These are phyloP conservation scores for Drosophila prostipennis DNA, from an alignment of 2,888 invertebrate species.

Conservation along the genomic window DNA sequence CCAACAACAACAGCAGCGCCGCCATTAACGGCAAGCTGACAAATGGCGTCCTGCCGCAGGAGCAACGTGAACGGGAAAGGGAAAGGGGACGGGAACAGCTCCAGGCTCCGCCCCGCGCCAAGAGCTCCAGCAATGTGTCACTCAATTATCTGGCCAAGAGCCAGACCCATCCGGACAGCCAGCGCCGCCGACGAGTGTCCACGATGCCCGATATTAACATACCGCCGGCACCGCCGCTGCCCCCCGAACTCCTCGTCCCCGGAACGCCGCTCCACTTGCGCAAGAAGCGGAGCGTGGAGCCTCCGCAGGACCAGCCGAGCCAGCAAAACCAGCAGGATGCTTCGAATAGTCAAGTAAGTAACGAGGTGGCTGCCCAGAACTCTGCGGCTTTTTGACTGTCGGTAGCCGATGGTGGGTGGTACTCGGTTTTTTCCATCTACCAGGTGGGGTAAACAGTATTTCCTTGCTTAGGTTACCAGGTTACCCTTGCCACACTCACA, in stretches of 20 bases:
- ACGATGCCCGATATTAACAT: conserved; percentile 72
- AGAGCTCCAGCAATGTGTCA: conserved; percentile 65
- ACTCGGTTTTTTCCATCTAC: not conserved
- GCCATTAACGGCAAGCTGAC: conserved; percentile 36
- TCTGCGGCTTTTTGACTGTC: conserved; percentile 13
- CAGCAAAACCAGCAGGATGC: conserved; percentile 10
- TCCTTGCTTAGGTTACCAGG: no score
- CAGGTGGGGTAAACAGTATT: no score
- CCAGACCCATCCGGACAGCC: conserved; percentile 34
- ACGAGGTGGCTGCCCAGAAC: conserved; percentile 22
- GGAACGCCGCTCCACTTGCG: conserved; percentile 63
- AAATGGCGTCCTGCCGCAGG: conserved; percentile 60
- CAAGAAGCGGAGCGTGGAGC: conserved; percentile 63
- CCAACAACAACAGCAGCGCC: conserved; percentile 52
- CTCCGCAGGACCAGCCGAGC: conserved; percentile 6
- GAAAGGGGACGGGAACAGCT: not conserved
- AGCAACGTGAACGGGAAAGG: conserved; percentile 24
- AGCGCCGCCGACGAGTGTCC: conserved; percentile 64
- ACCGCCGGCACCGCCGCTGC: conserved; percentile 75
- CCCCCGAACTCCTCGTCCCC: conserved; percentile 64
- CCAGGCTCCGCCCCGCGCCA: conserved; percentile 37
- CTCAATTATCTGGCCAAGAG: conserved; percentile 68
- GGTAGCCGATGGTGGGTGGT: not conserved
- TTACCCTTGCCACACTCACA: no score
- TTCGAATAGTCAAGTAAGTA: conserved; percentile 65